Base-by-base conservation (phyloP, 2,113 vertebrate genomes). In the Neogobius melanostomus region DNA sequence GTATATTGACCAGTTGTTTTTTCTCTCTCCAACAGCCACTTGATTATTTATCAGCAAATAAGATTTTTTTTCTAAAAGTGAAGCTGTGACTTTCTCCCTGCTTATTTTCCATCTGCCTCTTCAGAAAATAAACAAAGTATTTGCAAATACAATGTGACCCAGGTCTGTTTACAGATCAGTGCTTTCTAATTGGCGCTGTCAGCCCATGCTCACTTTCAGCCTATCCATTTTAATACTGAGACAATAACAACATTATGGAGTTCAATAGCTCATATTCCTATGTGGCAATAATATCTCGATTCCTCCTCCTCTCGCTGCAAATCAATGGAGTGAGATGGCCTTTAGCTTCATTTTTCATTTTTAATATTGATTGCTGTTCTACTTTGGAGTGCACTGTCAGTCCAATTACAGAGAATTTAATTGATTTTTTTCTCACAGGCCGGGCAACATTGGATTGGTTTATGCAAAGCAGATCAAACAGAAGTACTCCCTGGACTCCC, bases 341-440 rank as follows among this genome's bases (percentile, higher is more conserved):
- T 92, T 92, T 89, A 86, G 88, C 88, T 91, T 91, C 77, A 93
- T 91, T 90, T 92, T 89, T 91, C 89, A 91, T 93, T 81, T 90
- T 90, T 85, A 71, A 69, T 87, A 93, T 93, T 81, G 90, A 92
- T 88, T 82, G 80, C 71, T 84, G 81, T 87, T 91, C 85, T 86
- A 74, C 85, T 89, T 85, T 82, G 77, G 87, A 87, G 89, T 88
- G 79, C 85, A 90, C 87, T 90, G 89, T 91, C 90, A 89, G 86
- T 90, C 90, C 87, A 91, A 92, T 92, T 92, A 92, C 80, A 43
- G 76, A 83, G 80, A 88, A 85, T 86, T 83, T 89, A 87, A 93
- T 93, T 88, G 91, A 93, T 92, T 92, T 90, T 36, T 90, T 90
- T 85, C 81, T 87, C 90, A 90, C 86, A 82, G 81, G 88, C 79